Conservation (phyloP, 2,888 invertebrate species). For the Dynastes tityus region DNA sequence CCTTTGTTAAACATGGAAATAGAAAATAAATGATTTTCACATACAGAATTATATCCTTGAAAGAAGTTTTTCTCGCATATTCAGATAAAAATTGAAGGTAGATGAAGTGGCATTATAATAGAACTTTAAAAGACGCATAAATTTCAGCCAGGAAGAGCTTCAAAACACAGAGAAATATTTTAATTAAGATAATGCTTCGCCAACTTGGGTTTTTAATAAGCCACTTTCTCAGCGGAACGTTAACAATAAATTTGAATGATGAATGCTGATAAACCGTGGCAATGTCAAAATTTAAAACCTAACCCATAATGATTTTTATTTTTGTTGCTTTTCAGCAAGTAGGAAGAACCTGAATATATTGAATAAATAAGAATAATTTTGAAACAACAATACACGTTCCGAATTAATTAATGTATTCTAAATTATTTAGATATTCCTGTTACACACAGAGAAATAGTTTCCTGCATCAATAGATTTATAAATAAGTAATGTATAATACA, state of each 20-base stretch:
- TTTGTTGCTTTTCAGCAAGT: neutral
- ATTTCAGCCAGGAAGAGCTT: slow-evolving; percentile 7
- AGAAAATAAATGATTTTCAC: no score
- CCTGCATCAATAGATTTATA: no score
- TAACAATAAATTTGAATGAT: slow-evolving; percentile 30
- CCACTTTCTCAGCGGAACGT: slow-evolving; percentile 16
- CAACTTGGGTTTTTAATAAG: slow-evolving; percentile 41
- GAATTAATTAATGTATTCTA: no score
- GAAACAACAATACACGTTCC: no score
- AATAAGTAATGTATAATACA: no score
- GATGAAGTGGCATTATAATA: slow-evolving; percentile 5
- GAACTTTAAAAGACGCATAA: slow-evolving; percentile 30
- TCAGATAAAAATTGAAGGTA: neutral
- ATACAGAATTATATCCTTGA: no score
- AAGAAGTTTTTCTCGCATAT: no score
- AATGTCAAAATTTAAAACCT: neutral
- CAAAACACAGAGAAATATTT: slow-evolving; percentile 35
- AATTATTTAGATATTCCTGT: no score
- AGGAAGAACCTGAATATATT: neutral
- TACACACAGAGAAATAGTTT: no score
- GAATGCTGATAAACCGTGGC: slow-evolving; percentile 5
- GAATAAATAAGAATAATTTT: neutral
- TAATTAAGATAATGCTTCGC: slow-evolving; percentile 37
- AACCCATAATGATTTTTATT: neutral
- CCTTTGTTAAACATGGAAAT: no score